Base-by-base conservation (phyloP, 2,113 vertebrate genomes). In the Paramisgurnus dabryanus region DNA sequence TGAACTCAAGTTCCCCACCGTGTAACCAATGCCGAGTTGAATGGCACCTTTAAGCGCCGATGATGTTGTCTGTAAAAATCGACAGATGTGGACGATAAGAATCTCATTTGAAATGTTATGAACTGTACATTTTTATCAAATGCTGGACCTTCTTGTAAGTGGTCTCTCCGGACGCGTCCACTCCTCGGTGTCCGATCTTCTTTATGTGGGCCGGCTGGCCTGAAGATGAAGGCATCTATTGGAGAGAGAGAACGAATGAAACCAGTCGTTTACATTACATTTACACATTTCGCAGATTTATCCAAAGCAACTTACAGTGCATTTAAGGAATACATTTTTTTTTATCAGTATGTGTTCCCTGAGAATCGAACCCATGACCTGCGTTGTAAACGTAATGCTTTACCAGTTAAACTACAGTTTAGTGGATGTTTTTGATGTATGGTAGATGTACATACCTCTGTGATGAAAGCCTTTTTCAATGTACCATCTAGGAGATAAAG, bases 21-120 rank as follows among this genome's bases (percentile, higher is more conserved):
- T 99, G 88, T 98, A 99, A 73, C 97, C 97, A 39, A 99, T 99
- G n/a, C 98, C 98, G 15, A 99, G 92, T 91, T 99, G 97, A 89
- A 99, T 98, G 91, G 98, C 97, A 2, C 98, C 98, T 91, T 98
- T 98, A 84, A 99, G 93, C 9, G 98, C 98, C 40, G 97, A 96
- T 0, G 98, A 99, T 10, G 96, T 98, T 87, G 98, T 99, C 98
- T 99, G 89, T 1, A 84, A 43, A 57, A n/a, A 41, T n/a, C 22
- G 65, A 8, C 40, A 67, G 39, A 66, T 27, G 10, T 47, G 45
- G 45, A 47, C 10, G 45, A 47, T 10, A 47, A 47, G 10, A 47
- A 2, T 5, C 10, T 6, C 45, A 8, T 10, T 47, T 47, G 7
- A 47, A 47, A 47, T 34, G 27, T 34, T 34, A 34, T 34, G 3